These are phyloP conservation scores for Zygothrica quintamaculata DNA, from an alignment of 2,888 invertebrate species.

Conservation along the genomic window DNA sequence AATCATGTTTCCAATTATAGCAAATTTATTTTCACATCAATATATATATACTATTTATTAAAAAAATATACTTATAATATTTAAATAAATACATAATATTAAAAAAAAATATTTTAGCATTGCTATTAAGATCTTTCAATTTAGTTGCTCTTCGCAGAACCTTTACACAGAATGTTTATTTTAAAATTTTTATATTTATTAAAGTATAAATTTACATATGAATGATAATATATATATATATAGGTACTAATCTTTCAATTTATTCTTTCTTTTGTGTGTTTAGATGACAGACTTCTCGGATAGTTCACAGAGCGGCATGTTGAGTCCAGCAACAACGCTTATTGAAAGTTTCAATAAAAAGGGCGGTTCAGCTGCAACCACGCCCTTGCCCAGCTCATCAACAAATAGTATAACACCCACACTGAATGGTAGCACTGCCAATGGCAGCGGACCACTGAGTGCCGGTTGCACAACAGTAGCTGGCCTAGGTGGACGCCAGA, in stretches of 20 bases:
- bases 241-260: not conserved
- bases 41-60: no score
- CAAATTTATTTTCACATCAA: not conserved
- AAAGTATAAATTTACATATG: no score
- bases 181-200: no score
- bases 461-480: slow-evolving; percentile 49
- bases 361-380: slow-evolving; percentile 71
- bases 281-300: slow-evolving; percentile 85
- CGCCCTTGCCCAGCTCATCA: slow-evolving; percentile 67
- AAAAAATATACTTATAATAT: no score
- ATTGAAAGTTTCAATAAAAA: slow-evolving; percentile 91
- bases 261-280: not conserved
- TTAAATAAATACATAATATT: no score
- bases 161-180: no score
- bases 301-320: slow-evolving; percentile 82
- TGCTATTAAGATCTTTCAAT: no score
- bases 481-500: slow-evolving; percentile 62
- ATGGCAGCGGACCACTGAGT: slow-evolving; percentile 43
- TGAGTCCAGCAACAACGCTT: slow-evolving; percentile 87
- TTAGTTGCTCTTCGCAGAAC: no score
- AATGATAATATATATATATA: not conserved
- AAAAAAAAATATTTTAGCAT: no score
- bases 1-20: slow-evolving; percentile 19
- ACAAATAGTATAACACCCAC: slow-evolving; percentile 39
- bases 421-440: slow-evolving; percentile 37